phyloP scores from a whole-genome alignment of 2,797 vertebrate species.

The Sus cebifrons region DNA sequence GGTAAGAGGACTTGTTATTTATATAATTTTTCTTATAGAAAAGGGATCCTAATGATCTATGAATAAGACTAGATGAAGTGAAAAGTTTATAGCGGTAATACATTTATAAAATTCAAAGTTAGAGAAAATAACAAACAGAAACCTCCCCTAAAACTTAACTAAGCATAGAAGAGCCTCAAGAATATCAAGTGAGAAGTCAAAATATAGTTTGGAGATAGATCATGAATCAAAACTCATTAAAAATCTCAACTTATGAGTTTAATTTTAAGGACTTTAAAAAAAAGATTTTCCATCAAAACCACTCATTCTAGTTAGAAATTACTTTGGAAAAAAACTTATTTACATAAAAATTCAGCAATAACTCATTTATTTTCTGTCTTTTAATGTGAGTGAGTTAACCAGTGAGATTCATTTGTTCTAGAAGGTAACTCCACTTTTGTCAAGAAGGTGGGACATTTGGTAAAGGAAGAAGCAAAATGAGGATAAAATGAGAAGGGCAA shows the following conservation, averaged over 20 bases:
- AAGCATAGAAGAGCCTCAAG: not conserved
- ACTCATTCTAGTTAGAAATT: not conserved
- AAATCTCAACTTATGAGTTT: not conserved
- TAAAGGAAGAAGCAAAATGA: not conserved
- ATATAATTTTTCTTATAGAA: not conserved
- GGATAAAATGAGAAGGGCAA: not conserved
- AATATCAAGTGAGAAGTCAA: not conserved
- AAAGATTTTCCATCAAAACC: not conserved
- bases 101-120: not conserved
- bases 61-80: not conserved
- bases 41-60: not conserved
- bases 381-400: not conserved
- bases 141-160: not conserved
- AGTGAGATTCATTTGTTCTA: not conserved
- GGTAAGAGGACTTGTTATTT: not conserved
- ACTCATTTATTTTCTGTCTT: not conserved
- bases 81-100: not conserved
- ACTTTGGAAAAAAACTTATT: constrained; percentile 56
- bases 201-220: not conserved
- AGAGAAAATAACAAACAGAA: constrained; percentile 1
- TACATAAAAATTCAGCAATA: not conserved
- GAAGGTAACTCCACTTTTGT: not conserved
- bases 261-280: constrained; percentile 1
- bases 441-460: not conserved
- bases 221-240: not conserved